Base-by-base conservation (phyloP, 1,140 invertebrate genomes). In the Euura saliciscinereae region DNA sequence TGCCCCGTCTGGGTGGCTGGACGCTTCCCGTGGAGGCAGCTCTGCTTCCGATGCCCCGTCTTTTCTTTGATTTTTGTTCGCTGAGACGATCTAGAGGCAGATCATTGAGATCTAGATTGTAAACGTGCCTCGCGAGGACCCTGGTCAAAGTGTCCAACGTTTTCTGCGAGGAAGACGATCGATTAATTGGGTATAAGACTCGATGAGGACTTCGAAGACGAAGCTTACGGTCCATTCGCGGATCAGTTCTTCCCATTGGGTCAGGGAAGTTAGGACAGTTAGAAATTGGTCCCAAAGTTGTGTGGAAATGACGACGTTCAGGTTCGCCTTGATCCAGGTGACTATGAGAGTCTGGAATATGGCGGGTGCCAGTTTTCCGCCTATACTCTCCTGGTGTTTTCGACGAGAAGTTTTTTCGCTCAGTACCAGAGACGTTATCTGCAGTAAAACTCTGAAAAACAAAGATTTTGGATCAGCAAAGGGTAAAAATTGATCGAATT, bases 261-360 rank as follows among this genome's bases (percentile, higher is more conserved):
- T 98, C 1, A 99, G 89, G 7, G 94, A 93, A 1, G 95, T 94
- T 2, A 99, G 88, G 43, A 98, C 94, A 74, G 92, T 90, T 76
- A 98, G 91, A 85, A 99, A 98, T 82, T 96, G 94, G 87, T 99
- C 96, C 98, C 98, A 99, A 4, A 99, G 87, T 79, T 96, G 93
- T 6, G 92, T 89, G 69, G 93, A 93, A 70, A 98, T 95, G 3
- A 94, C 91, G 3, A 99, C 97, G 87, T 98, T 98, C 72, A 99
- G 90, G 87, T 99, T 98, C 0, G 97, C 97, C 83, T 98, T 97
- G 75, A 99, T 99, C 97, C 97, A 99, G 1, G 97, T 98, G 64
- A 99, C 97, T 76, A 99, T 98, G 11, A 99, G 85, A 2, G 98
- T 99, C 90, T 99, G 93, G 80, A 96, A 98, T 76, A 99, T 94